These are phyloP conservation scores for Bombus consobrinus DNA, from an alignment of 1,140 invertebrate species.

Conservation along the genomic window DNA sequence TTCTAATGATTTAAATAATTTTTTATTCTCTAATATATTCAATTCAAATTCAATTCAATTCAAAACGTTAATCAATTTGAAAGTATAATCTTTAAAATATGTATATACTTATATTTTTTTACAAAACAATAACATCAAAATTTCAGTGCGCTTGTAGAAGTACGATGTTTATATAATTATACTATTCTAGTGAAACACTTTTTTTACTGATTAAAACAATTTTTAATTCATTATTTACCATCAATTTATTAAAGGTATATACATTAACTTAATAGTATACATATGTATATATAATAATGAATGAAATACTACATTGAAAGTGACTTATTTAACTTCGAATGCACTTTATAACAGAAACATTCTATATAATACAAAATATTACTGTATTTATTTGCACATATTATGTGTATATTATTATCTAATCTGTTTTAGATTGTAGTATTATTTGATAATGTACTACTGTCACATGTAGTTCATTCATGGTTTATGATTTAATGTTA, in stretches of 20 bases:
- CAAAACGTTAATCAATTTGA: background rate
- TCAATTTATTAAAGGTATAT: too few relatives aligned
- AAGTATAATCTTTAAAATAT: background rate
- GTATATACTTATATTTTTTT: background rate
- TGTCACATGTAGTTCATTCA: background rate
- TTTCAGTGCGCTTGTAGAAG: background rate
- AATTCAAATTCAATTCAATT: background rate
- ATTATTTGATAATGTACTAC: background rate
- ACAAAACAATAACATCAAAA: background rate
- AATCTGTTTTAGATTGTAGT: background rate
- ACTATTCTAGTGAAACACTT: background rate
- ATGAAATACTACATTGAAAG: background rate
- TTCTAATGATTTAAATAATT: background rate
- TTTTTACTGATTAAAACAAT: background rate
- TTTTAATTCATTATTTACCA: background rate
- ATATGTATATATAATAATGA: background rate
- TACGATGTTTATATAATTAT: background rate
- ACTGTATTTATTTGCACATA: background rate
- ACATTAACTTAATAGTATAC: background rate
- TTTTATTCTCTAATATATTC: background rate
- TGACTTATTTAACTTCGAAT: background rate
- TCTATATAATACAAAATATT: background rate
- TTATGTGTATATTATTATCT: background rate
- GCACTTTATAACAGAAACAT: background rate
- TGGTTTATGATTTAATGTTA: constrained; percentile 5